Evolutionary conservation across 2,888 invertebrate species (phyloP).

Genomic region (Drosophila anomelani): DNA sequence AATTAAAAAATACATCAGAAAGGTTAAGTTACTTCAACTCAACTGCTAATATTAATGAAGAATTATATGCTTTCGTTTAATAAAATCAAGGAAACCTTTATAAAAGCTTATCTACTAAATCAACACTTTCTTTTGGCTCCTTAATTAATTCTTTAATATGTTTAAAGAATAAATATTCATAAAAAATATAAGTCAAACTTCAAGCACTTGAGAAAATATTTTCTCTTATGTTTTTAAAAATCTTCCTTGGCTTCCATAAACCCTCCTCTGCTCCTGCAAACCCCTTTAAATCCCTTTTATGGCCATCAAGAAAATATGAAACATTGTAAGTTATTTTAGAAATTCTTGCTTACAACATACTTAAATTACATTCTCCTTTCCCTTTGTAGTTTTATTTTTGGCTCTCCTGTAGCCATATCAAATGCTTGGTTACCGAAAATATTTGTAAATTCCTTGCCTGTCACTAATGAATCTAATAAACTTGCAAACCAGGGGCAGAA

Average conservation of each 20-base stretch:
- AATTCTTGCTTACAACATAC: conserved; percentile 1
- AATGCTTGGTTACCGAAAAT: background rate
- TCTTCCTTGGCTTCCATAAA: background rate
- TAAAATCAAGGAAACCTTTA: no score
- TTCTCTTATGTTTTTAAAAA: background rate
- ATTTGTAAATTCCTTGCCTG: conserved; percentile 10
- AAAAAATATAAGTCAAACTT: background rate
- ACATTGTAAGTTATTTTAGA: conserved; percentile 5
- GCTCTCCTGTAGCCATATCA: background rate
- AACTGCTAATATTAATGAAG: no score
- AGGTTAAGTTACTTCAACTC: background rate
- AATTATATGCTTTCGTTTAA: no score
- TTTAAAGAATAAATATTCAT: background rate
- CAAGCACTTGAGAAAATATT: background rate
- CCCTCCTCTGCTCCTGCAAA: no score
- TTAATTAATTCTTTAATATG: background rate
- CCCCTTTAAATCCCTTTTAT: background rate
- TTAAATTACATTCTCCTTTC: background rate
- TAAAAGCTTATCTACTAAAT: no score
- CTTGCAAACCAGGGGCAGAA: background rate
- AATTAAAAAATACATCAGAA: no score
- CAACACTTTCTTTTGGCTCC: no score
- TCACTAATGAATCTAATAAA: conserved; percentile 24
- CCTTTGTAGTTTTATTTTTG: conserved; percentile 1
- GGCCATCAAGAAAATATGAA: background rate